Evolutionary conservation across 2,888 invertebrate species (phyloP).

Genomic region (Hetaerina titia): DNA sequence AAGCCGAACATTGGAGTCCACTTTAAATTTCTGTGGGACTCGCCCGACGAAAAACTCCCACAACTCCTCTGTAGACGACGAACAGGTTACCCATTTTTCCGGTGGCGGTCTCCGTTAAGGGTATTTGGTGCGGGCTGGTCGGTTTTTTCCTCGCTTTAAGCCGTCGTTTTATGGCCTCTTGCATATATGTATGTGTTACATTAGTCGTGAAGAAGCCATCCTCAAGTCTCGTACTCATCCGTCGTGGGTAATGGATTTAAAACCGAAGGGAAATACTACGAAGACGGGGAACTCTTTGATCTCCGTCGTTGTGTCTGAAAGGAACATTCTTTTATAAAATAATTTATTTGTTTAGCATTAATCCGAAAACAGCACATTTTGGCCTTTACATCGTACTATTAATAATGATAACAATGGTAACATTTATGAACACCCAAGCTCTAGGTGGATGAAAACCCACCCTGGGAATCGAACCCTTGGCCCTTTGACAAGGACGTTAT

Average conservation of each 20-base stretch:
- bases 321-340: not conserved
- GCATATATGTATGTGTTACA: conserved; percentile 12
- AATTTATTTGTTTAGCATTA: too few relatives aligned
- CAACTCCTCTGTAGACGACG: not conserved
- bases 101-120: not conserved
- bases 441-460: too few relatives aligned
- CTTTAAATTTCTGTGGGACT: not conserved
- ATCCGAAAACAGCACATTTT: too few relatives aligned
- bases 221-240: not conserved
- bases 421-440: too few relatives aligned
- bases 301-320: not conserved
- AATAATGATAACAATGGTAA: too few relatives aligned
- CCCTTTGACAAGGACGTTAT: too few relatives aligned
- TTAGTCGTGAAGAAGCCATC: conserved; percentile 18
- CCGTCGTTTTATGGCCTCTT: conserved; percentile 3
- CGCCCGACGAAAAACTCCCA: not conserved
- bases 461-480: too few relatives aligned
- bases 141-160: not conserved
- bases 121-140: too few relatives aligned
- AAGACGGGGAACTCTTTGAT: not conserved
- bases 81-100: not conserved
- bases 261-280: not conserved
- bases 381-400: too few relatives aligned
- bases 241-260: not conserved
- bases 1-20: not conserved